Evolutionary conservation across 2,797 vertebrate genomes (phyloP), one percentile per base, ranked within the genome.

Genomic region (Clarias fuscus): DNA sequence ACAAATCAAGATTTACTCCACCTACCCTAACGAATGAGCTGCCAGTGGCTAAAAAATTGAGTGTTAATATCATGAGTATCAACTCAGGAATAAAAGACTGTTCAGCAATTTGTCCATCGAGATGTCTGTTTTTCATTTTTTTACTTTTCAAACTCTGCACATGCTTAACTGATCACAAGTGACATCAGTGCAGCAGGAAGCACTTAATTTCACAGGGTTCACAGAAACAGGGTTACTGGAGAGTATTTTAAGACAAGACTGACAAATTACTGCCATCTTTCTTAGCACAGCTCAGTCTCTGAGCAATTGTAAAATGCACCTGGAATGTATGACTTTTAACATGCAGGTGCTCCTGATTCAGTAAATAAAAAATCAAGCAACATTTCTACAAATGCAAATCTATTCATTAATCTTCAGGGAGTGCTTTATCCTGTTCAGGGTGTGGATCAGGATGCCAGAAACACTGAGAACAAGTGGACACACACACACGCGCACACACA

Each of bases 251-350:
- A 87, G 80, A 82, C 88, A 88, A 86, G 1, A 67, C 83, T 75
- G 85, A 88, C 90, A 85, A 94, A 92, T 68, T 62, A 17, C 84
- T 88, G 86, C 58, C 0, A 78, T 43, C 86, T 94, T 92, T 95
- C 92, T 92, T 87, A 89, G 84, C 33, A 88, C 90, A 84, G 78
- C 70, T 73, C 48, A 85, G 87, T 92, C 91, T 90, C 92, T 86
- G 87, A 91, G 92, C 91, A 94, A 92, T 89, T 92, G 91, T 91
- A 88, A 87, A 85, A 83, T 91, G 84, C 86, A 91, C 37, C 30
- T 89, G 89, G 92, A 91, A 91, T 92, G 91, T 86, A 94, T 92
- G 89, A 90, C 91, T 90, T 90, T 89, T 89, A 86, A 92, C 91
- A 94, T 93, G 90, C 91, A 84, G 86, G 88, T 24, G 87, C 85